Evolutionary conservation across 2,888 invertebrate species (phyloP), one percentile per base, ranked within the genome.

Genomic region (Oligia strigilis): DNA sequence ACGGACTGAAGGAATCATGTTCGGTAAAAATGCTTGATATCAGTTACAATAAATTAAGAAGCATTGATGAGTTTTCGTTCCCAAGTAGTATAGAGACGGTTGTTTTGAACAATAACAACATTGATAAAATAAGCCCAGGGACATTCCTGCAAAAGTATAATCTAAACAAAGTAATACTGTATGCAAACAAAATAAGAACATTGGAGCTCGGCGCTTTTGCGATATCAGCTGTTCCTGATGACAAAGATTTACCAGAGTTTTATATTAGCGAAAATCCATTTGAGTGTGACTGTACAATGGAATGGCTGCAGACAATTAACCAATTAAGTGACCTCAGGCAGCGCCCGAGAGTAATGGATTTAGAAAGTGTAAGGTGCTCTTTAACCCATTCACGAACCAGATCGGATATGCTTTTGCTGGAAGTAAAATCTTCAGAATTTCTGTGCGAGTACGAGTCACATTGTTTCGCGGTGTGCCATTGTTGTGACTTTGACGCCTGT

Each of bases 401-500:
- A 89, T 97, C 97, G 72, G 97, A 97, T 89, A 95, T 96, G 91
- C 98, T 98, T 55, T 94, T 98, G 87, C 96, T 98, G 70, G 98
- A 98, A 94, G 97, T 98, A 86, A 98, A 98, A 92, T 97, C 98
- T 75, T 98, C 98, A 84, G 98, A 98, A 95, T 98, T 98, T 95
- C 97, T 99, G 89, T 99, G 98, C 94, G 98, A 98, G 88, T 98
- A 98, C 95, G 98, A 98, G 92, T 98, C 98, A 84, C 98, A 98
- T 94, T 99, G 99, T 96, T 98, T 98, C 95, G 98, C 98, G 78
- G 96, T 98, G 85, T 99, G 99, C 95, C 98, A 98, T 95, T 99
- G 99, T 96, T 99, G 99, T 96, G 98, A 98, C 94, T 99, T 98
- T 97, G 98, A 98, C 95, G 98, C 98, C 85, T 99, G 99, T 96